These are phyloP conservation scores for Halisarca cf. caerulea DNA, from an alignment of 37 sponge, comb jelly and placozoan species.

Conservation along the genomic window DNA sequence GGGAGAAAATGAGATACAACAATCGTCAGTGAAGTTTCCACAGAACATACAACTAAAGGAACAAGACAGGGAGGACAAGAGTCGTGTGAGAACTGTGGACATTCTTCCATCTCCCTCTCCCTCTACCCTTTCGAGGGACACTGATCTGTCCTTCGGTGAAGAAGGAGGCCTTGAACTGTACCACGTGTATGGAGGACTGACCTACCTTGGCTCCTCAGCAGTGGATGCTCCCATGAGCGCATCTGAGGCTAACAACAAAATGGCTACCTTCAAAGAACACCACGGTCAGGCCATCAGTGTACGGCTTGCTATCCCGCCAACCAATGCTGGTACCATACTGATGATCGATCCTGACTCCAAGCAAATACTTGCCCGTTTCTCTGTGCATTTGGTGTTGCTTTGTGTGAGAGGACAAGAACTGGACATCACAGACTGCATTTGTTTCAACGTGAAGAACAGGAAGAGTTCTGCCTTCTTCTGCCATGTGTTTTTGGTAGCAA, in stretches of 20 bases:
- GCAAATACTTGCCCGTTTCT: constrained; percentile 43
- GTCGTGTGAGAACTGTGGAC: neutral
- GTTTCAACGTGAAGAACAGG: constrained; percentile 68
- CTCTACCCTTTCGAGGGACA: no score
- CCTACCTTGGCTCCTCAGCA: constrained; percentile 81
- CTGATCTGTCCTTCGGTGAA: no score
- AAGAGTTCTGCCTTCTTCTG: constrained; percentile 73
- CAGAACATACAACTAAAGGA: neutral
- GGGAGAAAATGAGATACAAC: neutral
- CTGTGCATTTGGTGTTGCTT: constrained; percentile 68
- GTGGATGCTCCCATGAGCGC: constrained; percentile 90
- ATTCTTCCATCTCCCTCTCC: neutral
- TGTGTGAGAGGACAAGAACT: constrained; percentile 78
- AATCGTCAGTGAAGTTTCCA: neutral
- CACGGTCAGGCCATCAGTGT: constrained; percentile 55
- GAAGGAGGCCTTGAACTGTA: constrained; percentile 13
- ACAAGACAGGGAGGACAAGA: neutral
- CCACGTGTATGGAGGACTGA: constrained; percentile 51
- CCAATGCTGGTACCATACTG: constrained; percentile 56
- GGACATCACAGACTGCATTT: constrained; percentile 71
- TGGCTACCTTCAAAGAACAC: constrained; percentile 69
- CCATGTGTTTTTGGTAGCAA: constrained; percentile 69
- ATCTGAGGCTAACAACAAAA: constrained; percentile 76
- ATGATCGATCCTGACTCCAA: constrained; percentile 64
- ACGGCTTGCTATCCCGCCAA: constrained; percentile 59